These are phyloP conservation scores for Eurytoma californica DNA, from an alignment of 2,888 invertebrate species.

Conservation along the genomic window DNA sequence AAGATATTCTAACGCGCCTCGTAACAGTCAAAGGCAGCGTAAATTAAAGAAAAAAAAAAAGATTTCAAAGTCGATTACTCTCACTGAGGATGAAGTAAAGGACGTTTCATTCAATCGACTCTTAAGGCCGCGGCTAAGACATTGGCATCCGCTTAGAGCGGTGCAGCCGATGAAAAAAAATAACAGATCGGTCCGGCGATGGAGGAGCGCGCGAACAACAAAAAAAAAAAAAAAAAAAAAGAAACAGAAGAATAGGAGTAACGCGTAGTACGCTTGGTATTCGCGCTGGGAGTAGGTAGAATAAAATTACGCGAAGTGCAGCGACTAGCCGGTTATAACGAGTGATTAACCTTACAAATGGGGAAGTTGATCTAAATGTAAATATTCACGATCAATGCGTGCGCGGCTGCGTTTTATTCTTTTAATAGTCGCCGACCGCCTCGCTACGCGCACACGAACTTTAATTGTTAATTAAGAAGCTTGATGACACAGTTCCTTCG, in stretches of 20 bases:
- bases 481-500: not conserved
- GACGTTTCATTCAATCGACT: not conserved
- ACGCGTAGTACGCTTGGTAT: not conserved
- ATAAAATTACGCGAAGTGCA: constrained; percentile 14
- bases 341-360: constrained; percentile 36
- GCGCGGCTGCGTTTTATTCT: not conserved
- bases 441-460: not conserved
- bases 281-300: not conserved
- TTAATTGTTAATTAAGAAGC: not conserved
- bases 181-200: not conserved
- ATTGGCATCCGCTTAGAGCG: not conserved
- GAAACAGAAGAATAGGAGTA: not conserved
- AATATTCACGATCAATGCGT: constrained; percentile 18
- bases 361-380: constrained; percentile 32
- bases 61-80: too few relatives aligned
- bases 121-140: not conserved
- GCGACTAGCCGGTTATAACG: not conserved
- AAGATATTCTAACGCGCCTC: too few relatives aligned
- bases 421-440: not conserved
- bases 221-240: constrained; percentile 3
- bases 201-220: not conserved
- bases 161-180: constrained; percentile 3
- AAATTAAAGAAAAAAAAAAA: too few relatives aligned
- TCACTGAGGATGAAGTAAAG: not conserved
- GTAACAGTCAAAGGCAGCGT: too few relatives aligned